These are phyloP conservation scores for Pardalotus punctatus DNA, from an alignment of 2,113 vertebrate genomes.

Conservation along the genomic window DNA sequence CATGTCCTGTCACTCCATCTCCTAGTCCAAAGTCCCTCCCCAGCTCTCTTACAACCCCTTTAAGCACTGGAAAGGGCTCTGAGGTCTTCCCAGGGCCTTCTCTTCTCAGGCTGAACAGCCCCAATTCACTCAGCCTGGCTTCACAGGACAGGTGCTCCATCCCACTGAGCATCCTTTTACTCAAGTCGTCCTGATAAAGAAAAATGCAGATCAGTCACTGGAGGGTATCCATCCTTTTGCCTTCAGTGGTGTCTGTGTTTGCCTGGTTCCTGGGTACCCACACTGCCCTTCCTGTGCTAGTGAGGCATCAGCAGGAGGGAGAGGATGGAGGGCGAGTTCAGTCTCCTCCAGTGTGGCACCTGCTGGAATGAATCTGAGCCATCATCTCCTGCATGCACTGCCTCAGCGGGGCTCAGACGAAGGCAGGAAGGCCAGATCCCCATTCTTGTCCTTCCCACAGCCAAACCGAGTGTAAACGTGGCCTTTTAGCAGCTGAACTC, in stretches of 20 bases:
- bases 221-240: not conserved
- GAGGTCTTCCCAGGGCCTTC: not conserved
- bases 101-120: not conserved
- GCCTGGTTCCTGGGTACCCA: not conserved
- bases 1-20: not conserved
- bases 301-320: not conserved
- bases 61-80: not conserved
- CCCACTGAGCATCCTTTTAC: not conserved
- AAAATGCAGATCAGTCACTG: not conserved
- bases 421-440: not conserved
- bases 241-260: not conserved
- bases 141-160: not conserved
- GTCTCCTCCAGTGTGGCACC: not conserved
- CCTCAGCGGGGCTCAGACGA: not conserved
- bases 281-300: not conserved
- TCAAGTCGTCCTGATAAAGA: not conserved
- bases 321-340: accelerated
- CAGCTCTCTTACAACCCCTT: not conserved
- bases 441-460: not conserved
- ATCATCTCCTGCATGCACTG: accelerated
- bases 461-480: not conserved
- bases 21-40: not conserved
- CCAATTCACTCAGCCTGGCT: accelerated
- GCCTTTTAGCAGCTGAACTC: not conserved
- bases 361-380: not conserved